A percentile compares a stretch with the other conserved stretches of the same genome.
These are phyloP conservation scores for Bubo scandiacus DNA, from an alignment of 2,113 vertebrate genomes.

Conservation along the genomic window DNA sequence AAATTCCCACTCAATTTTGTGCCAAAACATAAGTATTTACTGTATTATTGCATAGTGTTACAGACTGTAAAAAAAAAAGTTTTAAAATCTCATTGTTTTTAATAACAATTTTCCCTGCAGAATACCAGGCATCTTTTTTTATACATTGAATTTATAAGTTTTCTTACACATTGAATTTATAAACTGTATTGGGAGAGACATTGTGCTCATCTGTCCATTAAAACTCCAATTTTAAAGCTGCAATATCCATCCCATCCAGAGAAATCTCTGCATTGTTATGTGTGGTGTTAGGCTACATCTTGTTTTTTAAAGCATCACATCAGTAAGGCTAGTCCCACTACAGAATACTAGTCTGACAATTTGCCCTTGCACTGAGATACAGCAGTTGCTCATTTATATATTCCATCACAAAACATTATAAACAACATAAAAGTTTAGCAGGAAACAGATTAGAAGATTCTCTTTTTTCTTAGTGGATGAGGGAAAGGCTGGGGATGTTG, in stretches of 20 bases:
- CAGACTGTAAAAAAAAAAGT: neutral
- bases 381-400: neutral
- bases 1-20: neutral
- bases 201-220: neutral
- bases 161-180: neutral
- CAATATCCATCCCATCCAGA: neutral
- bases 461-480: neutral
- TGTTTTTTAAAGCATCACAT: neutral
- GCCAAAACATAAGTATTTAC: neutral
- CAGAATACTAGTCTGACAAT: neutral
- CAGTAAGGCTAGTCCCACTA: neutral
- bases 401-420: neutral
- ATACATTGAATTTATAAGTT: neutral
- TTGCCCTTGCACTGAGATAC: neutral
- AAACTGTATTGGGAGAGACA: neutral
- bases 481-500: neutral
- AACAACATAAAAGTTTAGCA: neutral
- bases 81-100: neutral
- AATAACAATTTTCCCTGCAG: neutral
- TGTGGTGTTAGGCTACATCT: neutral
- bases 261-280: neutral
- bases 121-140: neutral
- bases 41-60: neutral
- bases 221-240: neutral
- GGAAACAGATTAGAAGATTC: neutral